Base-by-base conservation (phyloP, 1,140 invertebrate species). In the Phortica variegata region DNA sequence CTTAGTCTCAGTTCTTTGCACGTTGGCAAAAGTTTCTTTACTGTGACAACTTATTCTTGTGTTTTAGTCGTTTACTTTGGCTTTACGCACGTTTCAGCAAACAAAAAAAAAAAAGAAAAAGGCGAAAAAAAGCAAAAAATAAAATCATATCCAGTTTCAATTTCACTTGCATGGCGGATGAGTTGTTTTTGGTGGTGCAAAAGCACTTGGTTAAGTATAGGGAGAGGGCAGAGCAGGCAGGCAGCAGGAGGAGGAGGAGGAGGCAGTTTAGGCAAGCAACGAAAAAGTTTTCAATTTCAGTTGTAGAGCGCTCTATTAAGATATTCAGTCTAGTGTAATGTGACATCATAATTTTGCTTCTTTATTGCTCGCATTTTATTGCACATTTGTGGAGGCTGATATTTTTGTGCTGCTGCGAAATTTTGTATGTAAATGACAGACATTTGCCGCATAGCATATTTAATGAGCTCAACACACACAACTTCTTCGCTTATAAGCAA, bases 291-390 rank as follows among this genome's bases (percentile, higher is more conserved):
- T 26, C 23, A 26, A 26, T 26, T 26, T 26, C 23, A 26, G 23
- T 5, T 26, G n/a, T n/a, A n/a, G 43, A 18, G 43, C 40, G 52
- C 38, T 63, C 63, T 68, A 63, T 66, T 68, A 66, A 68, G 63
- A 66, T 66, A 66, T 66, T 68, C 63, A 66, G 46, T 66, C 63
- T 58, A 47, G 60, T 62, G 63, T 66, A 68, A 66, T 66, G 63
- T 58, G 63, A 62, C 63, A 60, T 59, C 55, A 59, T 63, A 59
- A 26, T 26, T 26, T 26, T 26, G 10, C 23, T 26, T 26, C 10
- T 26, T 26, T 26, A 26, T 26, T 26, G 23, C 23, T 26, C 10
- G 5, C 5, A 5, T 26, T 26, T 26, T 26, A 26, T 26, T 26
- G 23, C 23, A 26, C 23, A 26, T 26, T 26, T 26, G 23, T 26